phyloP scores from a whole-genome alignment of 2,797 vertebrate genomes.

The Eremophila alpestris region DNA sequence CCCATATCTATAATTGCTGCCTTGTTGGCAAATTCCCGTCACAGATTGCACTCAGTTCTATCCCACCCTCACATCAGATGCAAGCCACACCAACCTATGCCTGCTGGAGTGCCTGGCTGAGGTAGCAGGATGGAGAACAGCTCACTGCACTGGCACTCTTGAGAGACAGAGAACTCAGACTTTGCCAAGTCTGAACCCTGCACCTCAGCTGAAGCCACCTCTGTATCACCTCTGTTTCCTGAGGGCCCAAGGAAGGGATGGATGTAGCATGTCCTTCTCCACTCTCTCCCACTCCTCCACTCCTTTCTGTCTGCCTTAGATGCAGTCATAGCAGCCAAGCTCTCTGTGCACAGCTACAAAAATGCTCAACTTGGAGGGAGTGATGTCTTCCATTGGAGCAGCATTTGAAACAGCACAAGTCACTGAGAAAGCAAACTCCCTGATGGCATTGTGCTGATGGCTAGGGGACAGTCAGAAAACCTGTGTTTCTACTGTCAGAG shows the following conservation, averaged over 20 bases:
- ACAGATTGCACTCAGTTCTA: slow-evolving; percentile 29
- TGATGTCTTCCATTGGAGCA: background rate
- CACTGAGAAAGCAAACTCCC: background rate
- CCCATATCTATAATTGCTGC: slow-evolving; percentile 6
- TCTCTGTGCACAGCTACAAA: background rate
- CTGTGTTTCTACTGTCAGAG: background rate
- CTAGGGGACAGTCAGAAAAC: background rate
- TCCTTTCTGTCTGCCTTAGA: background rate
- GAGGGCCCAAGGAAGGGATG: background rate
- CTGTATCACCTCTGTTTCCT: background rate
- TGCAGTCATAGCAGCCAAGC: background rate
- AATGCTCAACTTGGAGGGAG: rapidly evolving
- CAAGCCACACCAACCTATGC: slow-evolving; percentile 11
- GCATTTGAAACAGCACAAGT: background rate
- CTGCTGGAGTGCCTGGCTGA: background rate
- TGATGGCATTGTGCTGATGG: background rate
- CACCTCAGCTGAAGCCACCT: background rate
- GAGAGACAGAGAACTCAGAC: background rate
- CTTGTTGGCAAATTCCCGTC: slow-evolving; percentile 14
- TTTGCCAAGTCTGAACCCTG: background rate
- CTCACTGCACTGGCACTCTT: background rate
- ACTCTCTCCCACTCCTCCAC: background rate
- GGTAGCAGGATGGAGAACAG: background rate
- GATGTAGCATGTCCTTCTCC: background rate
- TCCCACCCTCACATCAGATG: slow-evolving; percentile 56